Evolutionary conservation across 2,797 vertebrate genomes (phyloP), one percentile per base, ranked within the genome.

Genomic region (Enteromius thamalakanensis): DNA sequence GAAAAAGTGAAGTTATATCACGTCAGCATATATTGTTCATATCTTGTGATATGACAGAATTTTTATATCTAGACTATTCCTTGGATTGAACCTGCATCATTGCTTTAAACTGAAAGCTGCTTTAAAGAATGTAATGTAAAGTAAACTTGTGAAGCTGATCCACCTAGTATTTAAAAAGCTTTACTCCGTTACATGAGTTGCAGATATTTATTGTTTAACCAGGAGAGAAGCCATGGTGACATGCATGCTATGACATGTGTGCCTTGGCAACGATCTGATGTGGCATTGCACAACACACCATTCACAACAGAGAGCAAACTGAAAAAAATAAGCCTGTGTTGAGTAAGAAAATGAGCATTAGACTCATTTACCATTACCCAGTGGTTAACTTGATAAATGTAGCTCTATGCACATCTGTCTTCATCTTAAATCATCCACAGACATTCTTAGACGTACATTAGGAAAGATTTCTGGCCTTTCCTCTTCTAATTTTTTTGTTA

Each of bases 131-230:
- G 89, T 86, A 79, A 82, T 67, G 89, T 86, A 79, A 79, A 77
- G 83, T n/a, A 55, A 64, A 19, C 40, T 82, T 76, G 75, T 83
- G 87, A 87, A 89, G 87, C 19, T 26, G 81, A 91, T 89, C 88
- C 47, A 87, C 82, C 85, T 89, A 86, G 81, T 83, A 91, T 92
- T 91, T 88, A 87, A 91, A 83, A 85, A 85, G 86, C 89, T 92
- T 92, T 84, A 90, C 89, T 93, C 90, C 90, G 89, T 92, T 89
- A 91, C 90, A 87, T 29, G 83, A 90, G 87, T 88, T 68, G 64
- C 69, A 89, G 84, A 87, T 93, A 90, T 94, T 92, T 94, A 92
- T 90, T 93, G 91, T 92, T 90, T 92, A 88, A 92, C 81, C 84
- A 83, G 79, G 64, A 91, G 90, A 83, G 81, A 64, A 91, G 90